Conservation (phyloP, 2,113 vertebrate species). For the Boleophthalmus pectinirostris region DNA sequence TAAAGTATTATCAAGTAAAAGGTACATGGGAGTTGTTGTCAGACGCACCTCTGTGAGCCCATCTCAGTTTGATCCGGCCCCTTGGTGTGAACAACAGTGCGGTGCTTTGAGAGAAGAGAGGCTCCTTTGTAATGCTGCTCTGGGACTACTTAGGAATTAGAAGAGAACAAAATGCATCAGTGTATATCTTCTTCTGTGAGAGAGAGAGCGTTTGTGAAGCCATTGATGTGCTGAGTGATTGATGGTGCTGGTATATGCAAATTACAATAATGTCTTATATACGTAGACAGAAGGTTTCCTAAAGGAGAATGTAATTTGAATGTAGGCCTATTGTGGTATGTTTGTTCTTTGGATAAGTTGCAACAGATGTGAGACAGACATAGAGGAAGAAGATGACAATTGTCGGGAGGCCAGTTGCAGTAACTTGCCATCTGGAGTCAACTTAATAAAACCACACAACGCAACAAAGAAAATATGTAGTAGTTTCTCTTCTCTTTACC, state of each 20-base stretch:
- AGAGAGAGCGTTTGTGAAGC: constrained; percentile 9
- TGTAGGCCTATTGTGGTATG: neutral
- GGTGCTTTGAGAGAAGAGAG: constrained; percentile 24
- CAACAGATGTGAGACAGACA: constrained; percentile 58
- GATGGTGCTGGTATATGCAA: constrained; percentile 19
- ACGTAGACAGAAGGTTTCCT: neutral
- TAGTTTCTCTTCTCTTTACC: neutral
- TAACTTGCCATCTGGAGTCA: constrained; percentile 46
- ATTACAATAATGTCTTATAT: constrained; percentile 12
- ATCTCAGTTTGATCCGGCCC: neutral
- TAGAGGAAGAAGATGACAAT: constrained; percentile 10
- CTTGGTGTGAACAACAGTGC: constrained; percentile 9
- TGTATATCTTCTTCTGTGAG: constrained; percentile 7
- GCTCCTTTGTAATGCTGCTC: constrained; percentile 17
- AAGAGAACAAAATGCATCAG: constrained; percentile 17
- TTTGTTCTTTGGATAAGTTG: neutral
- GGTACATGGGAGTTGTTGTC: neutral
- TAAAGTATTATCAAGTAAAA: neutral
- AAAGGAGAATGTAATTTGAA: neutral
- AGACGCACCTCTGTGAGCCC: neutral
- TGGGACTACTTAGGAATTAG: constrained; percentile 12
- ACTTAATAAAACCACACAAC: neutral
- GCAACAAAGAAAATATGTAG: neutral
- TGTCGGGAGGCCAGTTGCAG: constrained; percentile 10
- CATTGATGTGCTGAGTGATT: constrained; percentile 10